These are phyloP conservation scores for Chlorops oryzae DNA, from an alignment of 1,140 invertebrate species.

Conservation along the genomic window DNA sequence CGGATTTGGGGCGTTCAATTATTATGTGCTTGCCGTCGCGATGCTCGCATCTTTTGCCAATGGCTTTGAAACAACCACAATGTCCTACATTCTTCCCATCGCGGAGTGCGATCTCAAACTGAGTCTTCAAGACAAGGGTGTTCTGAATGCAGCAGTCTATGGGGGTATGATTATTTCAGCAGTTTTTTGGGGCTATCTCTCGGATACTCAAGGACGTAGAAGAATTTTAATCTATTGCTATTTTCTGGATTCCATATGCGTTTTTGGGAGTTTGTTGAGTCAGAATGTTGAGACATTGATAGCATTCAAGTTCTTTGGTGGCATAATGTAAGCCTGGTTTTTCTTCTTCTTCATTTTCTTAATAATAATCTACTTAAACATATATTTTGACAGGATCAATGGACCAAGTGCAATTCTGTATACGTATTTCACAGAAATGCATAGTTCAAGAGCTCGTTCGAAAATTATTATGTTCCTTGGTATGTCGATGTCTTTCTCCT, in stretches of 20 bases:
- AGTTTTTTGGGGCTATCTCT: slow-evolving; percentile 74
- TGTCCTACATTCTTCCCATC: slow-evolving; percentile 55
- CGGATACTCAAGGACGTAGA: slow-evolving; percentile 67
- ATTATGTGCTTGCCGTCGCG: slow-evolving; percentile 55
- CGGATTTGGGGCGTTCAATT: slow-evolving; percentile 63
- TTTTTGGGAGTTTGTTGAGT: slow-evolving; percentile 59
- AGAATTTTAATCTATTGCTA: slow-evolving; percentile 66
- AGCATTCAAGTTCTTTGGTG: slow-evolving; percentile 65
- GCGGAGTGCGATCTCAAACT: slow-evolving; percentile 66
- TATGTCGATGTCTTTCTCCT: slow-evolving; percentile 55
- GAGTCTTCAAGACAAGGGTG: slow-evolving; percentile 60
- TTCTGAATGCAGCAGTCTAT: slow-evolving; percentile 62
- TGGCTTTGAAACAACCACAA: slow-evolving; percentile 12
- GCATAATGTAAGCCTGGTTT: slow-evolving; percentile 63
- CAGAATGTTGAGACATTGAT: slow-evolving; percentile 65
- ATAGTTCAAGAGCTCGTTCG: slow-evolving; percentile 56
- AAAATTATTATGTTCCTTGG: slow-evolving; percentile 57
- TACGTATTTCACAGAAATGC: slow-evolving; percentile 63
- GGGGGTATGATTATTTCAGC: slow-evolving; percentile 53
- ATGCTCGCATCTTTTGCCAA: slow-evolving; percentile 51
- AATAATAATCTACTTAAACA: slow-evolving; percentile 5
- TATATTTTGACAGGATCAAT: slow-evolving; percentile 61
- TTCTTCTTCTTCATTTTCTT: slow-evolving; percentile 7
- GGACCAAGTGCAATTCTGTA: slow-evolving; percentile 65
- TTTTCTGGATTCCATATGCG: slow-evolving; percentile 62